Base-by-base conservation (phyloP, 2,888 invertebrate genomes). In the Linhomoeus sp. region DNA sequence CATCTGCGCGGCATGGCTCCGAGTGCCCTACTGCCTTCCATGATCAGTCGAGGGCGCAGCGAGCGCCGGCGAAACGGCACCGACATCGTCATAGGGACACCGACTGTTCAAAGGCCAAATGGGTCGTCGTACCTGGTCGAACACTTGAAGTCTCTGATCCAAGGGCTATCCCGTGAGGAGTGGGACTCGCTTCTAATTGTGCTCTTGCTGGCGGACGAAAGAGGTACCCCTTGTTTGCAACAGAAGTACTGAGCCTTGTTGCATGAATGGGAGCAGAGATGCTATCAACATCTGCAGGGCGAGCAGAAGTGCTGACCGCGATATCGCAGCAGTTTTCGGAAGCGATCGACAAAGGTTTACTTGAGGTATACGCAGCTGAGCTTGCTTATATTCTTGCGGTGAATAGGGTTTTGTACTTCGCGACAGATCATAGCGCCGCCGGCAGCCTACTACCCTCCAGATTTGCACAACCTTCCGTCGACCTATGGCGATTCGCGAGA, bases 401-500 rank as follows among this genome's bases (percentile, higher is more conserved):
- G n/a, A n/a, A n/a, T n/a, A n/a, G n/a, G n/a, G n/a, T n/a, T n/a
- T n/a, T n/a, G n/a, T n/a, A n/a, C n/a, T n/a, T n/a, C n/a, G n/a
- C n/a, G n/a, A n/a, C 22, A 52, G 50, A 24, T 53, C 22, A 62
- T 69, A 15, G 58, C 62, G 3, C 68, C 68, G 9, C 62, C 68
- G 36, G 53, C 61, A 2, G 58, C 58, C n/a, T 69, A 62, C 53
- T 69, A 69, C 51, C 56, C 55, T 1, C 68, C 68, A 1, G 57
- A 66, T 50, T 49, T 69, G 42, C 55, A 67, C 45, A 51, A 58
- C 41, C 55, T 67, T 22, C 56, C 59, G 47, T 60, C 62, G 36
- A 67, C 65, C 24, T 66, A 68, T 53, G 66, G 66, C 36, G 69
- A 69, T 52, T 57, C 64, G 3, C 57, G 57, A 38, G 62, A 64